Evolutionary conservation across 2,113 vertebrate genomes (phyloP), one percentile per base, ranked within the genome.

Genomic region (Lampris megalopsis): DNA sequence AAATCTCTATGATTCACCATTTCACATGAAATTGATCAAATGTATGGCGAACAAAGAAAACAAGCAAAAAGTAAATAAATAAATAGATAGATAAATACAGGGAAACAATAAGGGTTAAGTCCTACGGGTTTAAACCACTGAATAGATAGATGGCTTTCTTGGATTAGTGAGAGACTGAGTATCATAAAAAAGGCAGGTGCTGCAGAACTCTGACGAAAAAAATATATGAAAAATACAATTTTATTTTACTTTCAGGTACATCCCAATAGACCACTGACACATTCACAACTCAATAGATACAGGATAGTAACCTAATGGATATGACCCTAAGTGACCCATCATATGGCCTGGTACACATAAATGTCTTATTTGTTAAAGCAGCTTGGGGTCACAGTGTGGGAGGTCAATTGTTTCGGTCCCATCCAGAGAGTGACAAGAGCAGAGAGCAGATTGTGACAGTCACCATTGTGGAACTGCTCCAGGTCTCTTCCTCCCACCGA

Each of bases 391-490:
- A 77, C 56, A 36, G 62, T 63, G 90, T 91, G 86, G 86, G 83
- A 78, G 84, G 83, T 73, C 89, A 88, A 88, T 86, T 87, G 90
- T 90, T 90, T 73, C 69, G 66, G 62, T 47, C 75, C 64, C 90
- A 91, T 92, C 91, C 88, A 91, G 79, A 63, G 73, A 80, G 77
- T 69, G 83, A 86, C 86, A 88, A 36, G 63, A 79, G 87, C 73
- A 61, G 77, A 72, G 80, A 80, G 87, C 68, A 75, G 81, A 70
- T 73, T 88, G 88, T 90, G 89, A 93, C 92, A 88, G 88, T 69
- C 78, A 83, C 85, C 79, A 92, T 94, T 93, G 89, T 93, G 81
- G 81, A 81, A 85, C 66, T 77, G 79, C 82, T 82, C 75, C 80
- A 79, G 83, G 71, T 81, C 79, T 89, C 90, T 86, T 90, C 82